These are phyloP conservation scores for Callithrix jacchus DNA, from an alignment of 2,113 vertebrate species.

Conservation along the genomic window DNA sequence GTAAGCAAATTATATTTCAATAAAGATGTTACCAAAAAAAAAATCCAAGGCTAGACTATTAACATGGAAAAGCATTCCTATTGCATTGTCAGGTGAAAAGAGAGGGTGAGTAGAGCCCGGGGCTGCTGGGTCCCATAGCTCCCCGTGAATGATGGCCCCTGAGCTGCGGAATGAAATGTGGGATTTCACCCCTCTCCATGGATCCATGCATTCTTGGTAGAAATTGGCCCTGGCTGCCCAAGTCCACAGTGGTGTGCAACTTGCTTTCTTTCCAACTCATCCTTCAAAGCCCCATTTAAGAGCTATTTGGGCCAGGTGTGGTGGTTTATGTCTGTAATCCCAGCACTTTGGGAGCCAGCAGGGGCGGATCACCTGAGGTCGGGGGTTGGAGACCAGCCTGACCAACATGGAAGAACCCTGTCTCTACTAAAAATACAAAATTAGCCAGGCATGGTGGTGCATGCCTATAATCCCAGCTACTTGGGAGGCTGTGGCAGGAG, in stretches of 20 bases:
- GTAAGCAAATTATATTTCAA: neutral
- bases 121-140: neutral
- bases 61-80: neutral
- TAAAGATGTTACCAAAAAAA: neutral
- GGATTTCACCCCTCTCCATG: neutral
- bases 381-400: too few relatives aligned
- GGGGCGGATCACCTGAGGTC: too few relatives aligned
- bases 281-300: neutral
- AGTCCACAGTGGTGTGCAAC: neutral
- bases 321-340: too few relatives aligned
- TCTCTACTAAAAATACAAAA: too few relatives aligned
- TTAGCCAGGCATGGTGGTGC: too few relatives aligned
- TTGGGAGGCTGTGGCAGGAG: too few relatives aligned
- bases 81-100: neutral
- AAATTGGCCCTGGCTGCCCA: neutral
- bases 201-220: neutral
- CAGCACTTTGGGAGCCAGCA: too few relatives aligned
- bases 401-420: too few relatives aligned
- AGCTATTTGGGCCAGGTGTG: neutral
- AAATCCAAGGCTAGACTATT: neutral
- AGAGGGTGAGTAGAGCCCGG: neutral
- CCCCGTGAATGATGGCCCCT: neutral
- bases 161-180: neutral
- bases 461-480: too few relatives aligned
- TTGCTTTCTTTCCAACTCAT: neutral